These are phyloP conservation scores for Apotomis capreana DNA, from an alignment of 2,888 invertebrate species.

Conservation along the genomic window DNA sequence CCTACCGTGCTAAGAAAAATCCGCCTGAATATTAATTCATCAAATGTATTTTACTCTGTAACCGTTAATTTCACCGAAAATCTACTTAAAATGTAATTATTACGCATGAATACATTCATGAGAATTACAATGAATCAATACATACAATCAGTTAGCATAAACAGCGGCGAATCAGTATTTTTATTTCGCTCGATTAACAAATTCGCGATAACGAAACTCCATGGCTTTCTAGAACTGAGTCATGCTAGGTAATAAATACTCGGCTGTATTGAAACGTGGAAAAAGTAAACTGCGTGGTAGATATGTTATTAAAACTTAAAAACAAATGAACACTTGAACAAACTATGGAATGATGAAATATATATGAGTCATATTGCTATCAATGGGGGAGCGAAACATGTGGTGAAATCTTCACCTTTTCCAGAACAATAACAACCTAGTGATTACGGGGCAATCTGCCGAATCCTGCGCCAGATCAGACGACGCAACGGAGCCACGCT, in stretches of 20 bases:
- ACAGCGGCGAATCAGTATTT: constrained; percentile 10
- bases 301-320: constrained; percentile 19
- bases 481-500: too few relatives aligned
- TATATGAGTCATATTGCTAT: constrained; percentile 30
- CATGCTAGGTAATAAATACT: background rate
- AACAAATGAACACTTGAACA: constrained; percentile 33
- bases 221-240: constrained; percentile 27
- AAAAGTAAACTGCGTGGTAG: background rate
- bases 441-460: too few relatives aligned
- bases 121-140: background rate
- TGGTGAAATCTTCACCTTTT: background rate
- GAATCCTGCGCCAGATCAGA: too few relatives aligned
- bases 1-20: too few relatives aligned
- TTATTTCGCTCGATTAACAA: constrained; percentile 14
- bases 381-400: constrained; percentile 10
- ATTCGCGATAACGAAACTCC: constrained; percentile 15
- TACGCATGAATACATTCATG: background rate
- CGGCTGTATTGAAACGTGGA: background rate
- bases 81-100: too few relatives aligned
- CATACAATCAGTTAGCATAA: background rate
- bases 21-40: too few relatives aligned
- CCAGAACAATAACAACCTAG: background rate
- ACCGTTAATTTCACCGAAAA: background rate
- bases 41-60: too few relatives aligned
- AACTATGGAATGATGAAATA: constrained; percentile 34